Base-by-base conservation (phyloP, 2,888 invertebrate genomes). In the Ectropis crepuscularia region DNA sequence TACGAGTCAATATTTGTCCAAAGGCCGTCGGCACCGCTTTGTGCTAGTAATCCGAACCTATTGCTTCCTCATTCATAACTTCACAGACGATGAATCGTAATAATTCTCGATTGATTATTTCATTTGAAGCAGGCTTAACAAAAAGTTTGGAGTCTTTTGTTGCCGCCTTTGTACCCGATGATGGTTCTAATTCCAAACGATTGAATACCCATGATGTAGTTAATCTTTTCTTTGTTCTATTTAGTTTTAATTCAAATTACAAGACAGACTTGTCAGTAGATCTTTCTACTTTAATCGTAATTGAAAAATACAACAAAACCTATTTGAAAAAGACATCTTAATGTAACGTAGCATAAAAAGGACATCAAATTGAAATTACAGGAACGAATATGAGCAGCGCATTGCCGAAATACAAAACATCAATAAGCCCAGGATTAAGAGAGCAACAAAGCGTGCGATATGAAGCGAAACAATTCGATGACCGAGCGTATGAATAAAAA, bases 1-100 rank as follows among this genome's bases (percentile, higher is more conserved):
- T 89, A 86, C 84, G 73, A 91, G 90, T 93, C 92, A 93, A 93
- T 93, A 93, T 93, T 93, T 92, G 91, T 87, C 87, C 80, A 83
- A 78, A 79, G 80, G 74, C 82, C 74, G 87, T 84, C 90, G 92
- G 91, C 88, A 64, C 71, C 79, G 72, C 89, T 90, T 92, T 92
- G 88, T 87, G 78, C 73, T 80, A 68, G 75, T 88, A 89, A 90
- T 89, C 86, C 88, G 81, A 65, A 80, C 82, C 83, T 82, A 86
- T 85, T 83, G 86, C 87, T 86, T 84, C 85, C 84, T 87, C 82
- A 80, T 79, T 83, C 81, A 76, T 80, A 80, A 81, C 80, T 81
- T 85, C 83, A 79, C 77, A 79, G 77, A 89, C 85, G 88, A 91
- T 92, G 92, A 92, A 89, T 91, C 82, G 89, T 87, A 89, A 89